phyloP scores from a whole-genome alignment of 1,140 invertebrate species.

The Teleogryllus occipitalis region DNA sequence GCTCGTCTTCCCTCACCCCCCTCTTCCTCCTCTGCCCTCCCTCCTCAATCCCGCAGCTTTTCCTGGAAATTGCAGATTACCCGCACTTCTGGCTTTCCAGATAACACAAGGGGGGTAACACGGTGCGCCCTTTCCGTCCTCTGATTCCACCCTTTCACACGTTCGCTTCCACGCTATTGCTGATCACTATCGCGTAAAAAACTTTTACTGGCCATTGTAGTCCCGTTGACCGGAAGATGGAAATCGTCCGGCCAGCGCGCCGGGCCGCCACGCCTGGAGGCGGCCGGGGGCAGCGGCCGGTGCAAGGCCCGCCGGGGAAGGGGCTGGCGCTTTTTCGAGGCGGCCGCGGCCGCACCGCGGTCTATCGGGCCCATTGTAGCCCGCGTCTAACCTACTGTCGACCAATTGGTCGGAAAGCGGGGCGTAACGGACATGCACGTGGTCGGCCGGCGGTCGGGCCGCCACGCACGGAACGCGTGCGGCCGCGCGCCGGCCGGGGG shows the following conservation, averaged over 20 bases:
- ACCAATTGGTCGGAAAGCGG: not conserved
- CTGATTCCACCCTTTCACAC: not conserved
- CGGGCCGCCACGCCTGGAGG: too few relatives aligned
- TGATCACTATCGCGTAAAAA: conserved; percentile 1
- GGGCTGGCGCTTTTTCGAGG: too few relatives aligned
- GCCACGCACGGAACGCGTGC: not conserved
- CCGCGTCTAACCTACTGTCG: not conserved
- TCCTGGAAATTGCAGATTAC: conserved; percentile 1
- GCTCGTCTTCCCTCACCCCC: too few relatives aligned
- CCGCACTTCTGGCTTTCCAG: not conserved
- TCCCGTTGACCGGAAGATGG: not conserved
- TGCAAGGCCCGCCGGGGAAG: too few relatives aligned
- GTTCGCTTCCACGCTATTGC: not conserved
- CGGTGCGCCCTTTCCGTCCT: not conserved
- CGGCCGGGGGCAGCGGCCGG: too few relatives aligned
- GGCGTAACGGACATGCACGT: not conserved
- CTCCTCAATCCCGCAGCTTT: too few relatives aligned
- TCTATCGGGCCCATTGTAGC: not conserved
- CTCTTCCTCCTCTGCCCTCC: too few relatives aligned
- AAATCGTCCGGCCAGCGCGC: not conserved
- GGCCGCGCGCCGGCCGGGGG: too few relatives aligned
- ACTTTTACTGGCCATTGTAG: not conserved
- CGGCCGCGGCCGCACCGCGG: too few relatives aligned
- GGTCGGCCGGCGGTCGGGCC: not conserved
- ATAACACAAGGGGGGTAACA: not conserved